Evolutionary conservation across 2,113 vertebrate genomes (phyloP), one percentile per base, ranked within the genome.

Genomic region (Tiliqua scincoides): DNA sequence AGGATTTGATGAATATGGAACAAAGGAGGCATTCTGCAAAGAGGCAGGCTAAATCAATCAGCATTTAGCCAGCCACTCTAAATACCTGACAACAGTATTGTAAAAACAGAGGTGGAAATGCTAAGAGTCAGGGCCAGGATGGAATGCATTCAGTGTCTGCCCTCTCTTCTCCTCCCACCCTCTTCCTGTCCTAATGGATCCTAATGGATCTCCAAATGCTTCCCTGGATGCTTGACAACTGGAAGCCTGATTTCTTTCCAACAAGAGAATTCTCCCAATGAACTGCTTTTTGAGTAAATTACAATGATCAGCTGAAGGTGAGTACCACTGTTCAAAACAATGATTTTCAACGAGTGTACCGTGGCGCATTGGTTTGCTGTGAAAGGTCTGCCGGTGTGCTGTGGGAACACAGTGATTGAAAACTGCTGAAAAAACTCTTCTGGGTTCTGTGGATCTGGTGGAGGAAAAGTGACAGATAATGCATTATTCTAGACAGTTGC

Each of bases 141-240:
- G 37, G 32, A 79, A 74, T 80, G 21, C 40, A 62, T 6, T 62
- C 20, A 2, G 30, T 9, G 62, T 62, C 67, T 48, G 7, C 27
- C 63, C 61, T 63, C 8, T 54, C 48, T 63, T 57, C 63, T 65
- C 65, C 70, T 63, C 85, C 14, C 15, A 72, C 14, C 54, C 37
- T 37, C 12, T 14, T 68, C 63, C 63, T 54, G 9, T 21, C 37
- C 78, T 81, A 80, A 80, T 86, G 78, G 68, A 86, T 80, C 37
- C 78, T 81, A 80, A 80, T 86, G 68, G 68, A 86, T 80, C 37
- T 86, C 63, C 68, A 80, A 81, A 59, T 80, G 57, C 57, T 86
- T 73, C 40, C 32, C 78, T 86, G 78, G 85, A 72, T 52, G 35
- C 35, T 52, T 86, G 78, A 86, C 85, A 80, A 68, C 23, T 37